phyloP scores from a whole-genome alignment of 1,140 invertebrate genomes.

The Sesamia nonagrioides region DNA sequence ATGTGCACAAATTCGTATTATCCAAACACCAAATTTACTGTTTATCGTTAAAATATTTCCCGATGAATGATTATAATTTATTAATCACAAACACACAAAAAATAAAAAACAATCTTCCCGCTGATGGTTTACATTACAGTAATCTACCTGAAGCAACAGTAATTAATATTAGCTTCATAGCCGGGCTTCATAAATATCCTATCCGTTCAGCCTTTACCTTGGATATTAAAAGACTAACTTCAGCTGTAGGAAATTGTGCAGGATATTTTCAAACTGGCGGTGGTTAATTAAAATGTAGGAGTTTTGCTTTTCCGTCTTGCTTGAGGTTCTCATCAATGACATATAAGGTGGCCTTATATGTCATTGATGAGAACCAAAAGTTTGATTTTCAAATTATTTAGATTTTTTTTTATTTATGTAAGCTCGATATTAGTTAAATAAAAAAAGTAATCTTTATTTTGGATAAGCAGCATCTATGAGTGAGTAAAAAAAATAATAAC shows the following conservation, averaged over 20 bases:
- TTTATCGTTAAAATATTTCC: neutral
- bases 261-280: neutral
- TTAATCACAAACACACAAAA: neutral
- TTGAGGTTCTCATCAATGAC: neutral
- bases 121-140: neutral
- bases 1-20: too few species aligned
- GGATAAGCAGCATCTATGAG: too few species aligned
- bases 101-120: neutral
- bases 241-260: neutral
- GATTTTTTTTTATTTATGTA: too few species aligned
- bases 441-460: too few species aligned
- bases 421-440: too few species aligned
- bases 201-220: neutral
- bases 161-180: conserved; percentile 27
- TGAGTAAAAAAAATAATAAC: too few species aligned
- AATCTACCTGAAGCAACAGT: neutral
- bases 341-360: too few species aligned
- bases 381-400: neutral
- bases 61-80: neutral
- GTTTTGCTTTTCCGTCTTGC: neutral
- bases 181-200: conserved; percentile 12
- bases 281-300: neutral
- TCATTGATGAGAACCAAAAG: neutral
- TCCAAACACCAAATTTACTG: too few species aligned
- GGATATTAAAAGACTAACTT: conserved; percentile 1